phyloP scores from a whole-genome alignment of 2,113 vertebrate species.

The Anser brachyrhynchus region DNA sequence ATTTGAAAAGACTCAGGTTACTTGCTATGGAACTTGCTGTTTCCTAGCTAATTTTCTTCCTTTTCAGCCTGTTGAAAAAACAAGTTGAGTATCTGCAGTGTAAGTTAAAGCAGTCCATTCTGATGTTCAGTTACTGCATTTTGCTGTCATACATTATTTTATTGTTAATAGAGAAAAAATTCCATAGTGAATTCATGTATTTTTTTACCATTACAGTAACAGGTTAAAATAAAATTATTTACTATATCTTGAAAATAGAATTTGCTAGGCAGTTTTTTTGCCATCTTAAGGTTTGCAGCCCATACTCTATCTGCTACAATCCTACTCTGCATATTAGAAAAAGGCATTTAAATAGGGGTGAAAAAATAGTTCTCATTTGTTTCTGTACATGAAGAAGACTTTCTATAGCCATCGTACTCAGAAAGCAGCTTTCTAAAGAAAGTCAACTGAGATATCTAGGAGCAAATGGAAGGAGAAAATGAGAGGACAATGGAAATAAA shows the following conservation, averaged over 20 bases:
- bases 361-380: neutral
- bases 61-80: neutral
- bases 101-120: neutral
- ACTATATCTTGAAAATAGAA: neutral
- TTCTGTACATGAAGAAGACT: neutral
- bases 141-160: neutral
- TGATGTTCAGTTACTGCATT: neutral
- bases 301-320: neutral
- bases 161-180: neutral
- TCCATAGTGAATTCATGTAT: neutral
- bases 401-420: neutral
- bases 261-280: neutral
- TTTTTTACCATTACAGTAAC: neutral
- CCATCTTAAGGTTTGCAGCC: neutral
- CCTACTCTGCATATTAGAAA: neutral
- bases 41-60: neutral
- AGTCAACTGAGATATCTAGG: neutral
- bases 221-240: neutral
- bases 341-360: neutral
- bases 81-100: neutral
- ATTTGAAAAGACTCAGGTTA: neutral
- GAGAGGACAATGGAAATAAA: neutral
- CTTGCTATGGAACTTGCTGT: neutral
- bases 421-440: neutral
- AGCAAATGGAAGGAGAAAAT: neutral